phyloP scores from a whole-genome alignment of 2,888 invertebrate species.

The Melolontha melolontha region DNA sequence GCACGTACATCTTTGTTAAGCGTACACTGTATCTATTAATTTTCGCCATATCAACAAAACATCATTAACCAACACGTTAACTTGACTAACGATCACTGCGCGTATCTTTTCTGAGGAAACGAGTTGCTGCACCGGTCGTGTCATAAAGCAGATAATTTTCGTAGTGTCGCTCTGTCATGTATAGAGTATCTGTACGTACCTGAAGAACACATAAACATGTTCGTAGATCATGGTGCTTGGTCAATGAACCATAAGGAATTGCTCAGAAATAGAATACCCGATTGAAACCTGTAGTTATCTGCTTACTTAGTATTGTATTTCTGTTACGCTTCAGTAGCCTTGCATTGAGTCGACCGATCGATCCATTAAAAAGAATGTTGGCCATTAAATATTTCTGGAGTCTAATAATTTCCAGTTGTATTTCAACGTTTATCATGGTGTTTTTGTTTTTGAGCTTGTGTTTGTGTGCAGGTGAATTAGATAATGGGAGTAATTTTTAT shows the following conservation, averaged over 20 bases:
- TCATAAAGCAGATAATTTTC: slow-evolving; percentile 28
- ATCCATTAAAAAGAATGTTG: slow-evolving; percentile 20
- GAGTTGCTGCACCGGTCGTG: slow-evolving; percentile 11
- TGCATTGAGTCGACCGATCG: slow-evolving; percentile 22
- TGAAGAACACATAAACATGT: slow-evolving; percentile 35
- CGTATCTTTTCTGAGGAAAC: slow-evolving; percentile 18
- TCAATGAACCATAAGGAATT: slow-evolving; percentile 50
- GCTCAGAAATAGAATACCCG: slow-evolving; percentile 43
- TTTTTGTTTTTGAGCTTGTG: background rate
- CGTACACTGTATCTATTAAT: slow-evolving; percentile 10
- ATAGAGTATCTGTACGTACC: slow-evolving; percentile 9
- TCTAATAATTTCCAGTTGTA: slow-evolving; percentile 17
- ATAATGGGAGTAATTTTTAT: slow-evolving; percentile 20
- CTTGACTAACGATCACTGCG: slow-evolving; percentile 4
- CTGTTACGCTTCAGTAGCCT: slow-evolving; percentile 48
- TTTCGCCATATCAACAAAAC: slow-evolving; percentile 19
- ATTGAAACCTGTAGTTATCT: slow-evolving; percentile 49
- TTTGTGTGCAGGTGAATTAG: background rate
- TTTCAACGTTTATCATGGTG: background rate
- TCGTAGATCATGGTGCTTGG: slow-evolving; percentile 46
- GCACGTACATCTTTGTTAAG: slow-evolving; percentile 13
- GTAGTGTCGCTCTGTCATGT: slow-evolving; percentile 19
- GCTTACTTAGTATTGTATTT: slow-evolving; percentile 50
- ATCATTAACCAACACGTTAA: slow-evolving; percentile 7
- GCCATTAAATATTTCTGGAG: slow-evolving; percentile 22